These are phyloP conservation scores for Pyrgus malvae DNA, from an alignment of 2,888 invertebrate species.

Conservation along the genomic window DNA sequence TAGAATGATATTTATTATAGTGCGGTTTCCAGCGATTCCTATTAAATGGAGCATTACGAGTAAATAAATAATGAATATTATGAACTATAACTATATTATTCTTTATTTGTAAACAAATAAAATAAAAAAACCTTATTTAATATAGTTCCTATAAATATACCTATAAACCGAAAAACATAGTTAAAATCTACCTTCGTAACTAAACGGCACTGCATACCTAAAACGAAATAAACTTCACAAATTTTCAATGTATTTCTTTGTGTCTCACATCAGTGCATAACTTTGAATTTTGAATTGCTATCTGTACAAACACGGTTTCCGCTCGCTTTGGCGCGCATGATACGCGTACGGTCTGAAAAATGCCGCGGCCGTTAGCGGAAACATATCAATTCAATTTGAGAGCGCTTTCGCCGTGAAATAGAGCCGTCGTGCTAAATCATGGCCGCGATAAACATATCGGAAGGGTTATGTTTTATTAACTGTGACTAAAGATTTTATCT, in stretches of 20 bases:
- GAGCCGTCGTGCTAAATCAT: conserved; percentile 71
- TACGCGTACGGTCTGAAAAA: conserved; percentile 76
- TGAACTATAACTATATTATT: no score
- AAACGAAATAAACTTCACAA: no score
- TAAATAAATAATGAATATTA: no score
- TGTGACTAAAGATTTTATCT: conserved; percentile 58
- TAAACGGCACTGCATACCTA: no score
- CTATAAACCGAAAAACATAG: no score
- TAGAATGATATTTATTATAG: no score
- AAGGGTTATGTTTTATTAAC: conserved; percentile 73
- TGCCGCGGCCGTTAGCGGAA: conserved; percentile 70
- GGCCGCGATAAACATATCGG: conserved; percentile 72
- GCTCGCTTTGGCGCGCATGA: conserved; percentile 68
- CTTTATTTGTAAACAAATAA: no score
- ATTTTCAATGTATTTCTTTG: neutral
- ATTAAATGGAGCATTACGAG: no score
- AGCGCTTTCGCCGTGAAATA: conserved; percentile 62
- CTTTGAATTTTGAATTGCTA: conserved; percentile 36
- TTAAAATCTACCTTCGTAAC: no score
- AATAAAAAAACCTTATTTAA: no score
- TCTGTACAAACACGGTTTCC: conserved; percentile 60
- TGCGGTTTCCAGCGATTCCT: no score
- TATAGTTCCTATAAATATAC: no score
- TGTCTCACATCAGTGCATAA: neutral
- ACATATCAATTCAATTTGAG: conserved; percentile 80